Conservation (phyloP, 2,888 invertebrate genomes). For the Dorcus hopei region DNA sequence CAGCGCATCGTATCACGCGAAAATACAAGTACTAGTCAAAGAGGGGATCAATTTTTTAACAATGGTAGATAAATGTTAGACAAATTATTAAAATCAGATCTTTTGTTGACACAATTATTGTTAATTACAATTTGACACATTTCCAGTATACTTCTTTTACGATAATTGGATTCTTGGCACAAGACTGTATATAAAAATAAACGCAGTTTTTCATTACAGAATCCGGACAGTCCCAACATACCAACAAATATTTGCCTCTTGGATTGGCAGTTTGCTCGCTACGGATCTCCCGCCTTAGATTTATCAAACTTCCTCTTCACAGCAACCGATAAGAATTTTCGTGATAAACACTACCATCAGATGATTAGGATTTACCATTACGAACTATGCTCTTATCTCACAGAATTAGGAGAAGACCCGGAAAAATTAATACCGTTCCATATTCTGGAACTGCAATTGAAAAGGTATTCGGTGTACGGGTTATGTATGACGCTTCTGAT, state of each 20-base stretch:
- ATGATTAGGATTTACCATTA: conserved; percentile 37
- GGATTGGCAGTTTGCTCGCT: conserved; percentile 34
- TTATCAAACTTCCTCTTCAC: conserved; percentile 38
- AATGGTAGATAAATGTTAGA: too few relatives aligned
- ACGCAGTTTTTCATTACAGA: conserved; percentile 12
- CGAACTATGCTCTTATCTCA: conserved; percentile 28
- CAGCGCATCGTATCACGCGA: too few relatives aligned
- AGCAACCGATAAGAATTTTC: conserved; percentile 33
- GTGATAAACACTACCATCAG: conserved; percentile 32
- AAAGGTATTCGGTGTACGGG: conserved; percentile 32
- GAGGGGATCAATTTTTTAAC: too few relatives aligned
- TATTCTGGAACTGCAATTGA: conserved; percentile 31
- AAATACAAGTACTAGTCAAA: too few relatives aligned
- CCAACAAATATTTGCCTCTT: conserved; percentile 33
- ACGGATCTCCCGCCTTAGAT: conserved; percentile 35
- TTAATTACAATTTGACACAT: too few relatives aligned
- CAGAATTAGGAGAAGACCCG: conserved; percentile 31
- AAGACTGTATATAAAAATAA: neutral
- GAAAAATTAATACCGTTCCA: conserved; percentile 34
- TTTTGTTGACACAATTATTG: too few relatives aligned
- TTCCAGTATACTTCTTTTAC: too few relatives aligned
- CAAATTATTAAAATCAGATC: too few relatives aligned
- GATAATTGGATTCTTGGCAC: too few relatives aligned
- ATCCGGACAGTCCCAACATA: conserved; percentile 13
- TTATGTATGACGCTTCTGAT: conserved; percentile 30